Evolutionary conservation across 2,888 invertebrate species (phyloP), one percentile per base, ranked within the genome.

Genomic region (Acleris laterana): DNA sequence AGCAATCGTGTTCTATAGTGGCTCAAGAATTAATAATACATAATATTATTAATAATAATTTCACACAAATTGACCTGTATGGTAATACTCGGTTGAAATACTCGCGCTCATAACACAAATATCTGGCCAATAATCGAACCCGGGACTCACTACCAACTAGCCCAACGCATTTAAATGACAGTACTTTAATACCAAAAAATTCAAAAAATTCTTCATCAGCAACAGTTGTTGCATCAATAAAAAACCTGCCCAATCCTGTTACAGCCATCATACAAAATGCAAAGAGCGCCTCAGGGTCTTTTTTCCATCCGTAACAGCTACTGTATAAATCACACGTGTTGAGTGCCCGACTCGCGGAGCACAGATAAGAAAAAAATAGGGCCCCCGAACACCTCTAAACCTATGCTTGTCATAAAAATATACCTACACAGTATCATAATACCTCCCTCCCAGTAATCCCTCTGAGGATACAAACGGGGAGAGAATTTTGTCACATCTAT

Each of bases 351-450:
- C 44, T 48, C 38, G 32, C 56, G 56, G 25, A 63, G 20, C 28
- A 48, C 55, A 32, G 50, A 61, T 66, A 57, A 61, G 61, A 61
- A 61, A 61, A 46, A 66, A 50, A 61, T 61, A 66, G 49, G 65
- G 61, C 56, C 61, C 61, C 65, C 44, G 55, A 61, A 61, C 56
- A 66, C 61, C 65, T 61, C 50, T 65, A 65, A 65, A 65, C 65
- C 65, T 65, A 65, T 65, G 56, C 55, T 56, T 61, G 65, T 61
- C 61, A 65, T 65, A 61, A 66, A 66, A 66, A 66, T 66, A 61
- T 66, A 61, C 60, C 65, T 57, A 57, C 61, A 61, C 38, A 44
- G 56, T 51, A 57, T 61, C 65, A 66, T 66, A 48, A 61, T 57
- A 66, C 56, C 28, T 44, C 56, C 51, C 56, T 32, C 42, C 11